Evolutionary conservation across 2,888 invertebrate genomes (phyloP).

Genomic region (Baronia brevicornis): DNA sequence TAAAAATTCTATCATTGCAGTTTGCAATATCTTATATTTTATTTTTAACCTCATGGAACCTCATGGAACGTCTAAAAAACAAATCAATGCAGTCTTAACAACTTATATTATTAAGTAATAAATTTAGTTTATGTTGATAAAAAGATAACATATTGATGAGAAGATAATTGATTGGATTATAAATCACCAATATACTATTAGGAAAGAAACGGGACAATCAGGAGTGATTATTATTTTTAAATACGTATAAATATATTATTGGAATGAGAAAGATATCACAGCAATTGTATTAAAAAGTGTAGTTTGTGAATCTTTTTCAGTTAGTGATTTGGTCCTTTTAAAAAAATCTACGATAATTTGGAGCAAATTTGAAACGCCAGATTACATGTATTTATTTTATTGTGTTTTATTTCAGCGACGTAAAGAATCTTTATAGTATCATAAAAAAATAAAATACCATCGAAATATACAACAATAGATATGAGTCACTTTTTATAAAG

Average conservation of each 20-base stretch:
- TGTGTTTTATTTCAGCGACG: too few relatives aligned
- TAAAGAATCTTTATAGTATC: too few relatives aligned
- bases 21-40: slow-evolving; percentile 55
- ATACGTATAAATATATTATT: background rate
- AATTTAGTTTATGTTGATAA: slow-evolving; percentile 31
- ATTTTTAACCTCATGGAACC: slow-evolving; percentile 70
- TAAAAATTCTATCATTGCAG: slow-evolving; percentile 68
- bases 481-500: too few relatives aligned
- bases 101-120: slow-evolving; percentile 33
- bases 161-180: slow-evolving; percentile 23
- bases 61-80: slow-evolving; percentile 61
- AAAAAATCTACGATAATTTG: too few relatives aligned
- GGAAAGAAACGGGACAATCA: slow-evolving; percentile 17
- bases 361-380: too few relatives aligned
- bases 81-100: slow-evolving; percentile 47
- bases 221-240: background rate
- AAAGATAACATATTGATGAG: slow-evolving; percentile 35
- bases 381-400: too few relatives aligned
- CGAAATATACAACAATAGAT: too few relatives aligned
- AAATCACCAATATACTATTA: slow-evolving; percentile 25
- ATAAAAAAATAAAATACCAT: too few relatives aligned
- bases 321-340: too few relatives aligned
- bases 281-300: too few relatives aligned
- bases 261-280: too few relatives aligned
- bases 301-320: too few relatives aligned